phyloP scores from a whole-genome alignment of 2,113 vertebrate genomes.

The Ammospiza caudacuta region DNA sequence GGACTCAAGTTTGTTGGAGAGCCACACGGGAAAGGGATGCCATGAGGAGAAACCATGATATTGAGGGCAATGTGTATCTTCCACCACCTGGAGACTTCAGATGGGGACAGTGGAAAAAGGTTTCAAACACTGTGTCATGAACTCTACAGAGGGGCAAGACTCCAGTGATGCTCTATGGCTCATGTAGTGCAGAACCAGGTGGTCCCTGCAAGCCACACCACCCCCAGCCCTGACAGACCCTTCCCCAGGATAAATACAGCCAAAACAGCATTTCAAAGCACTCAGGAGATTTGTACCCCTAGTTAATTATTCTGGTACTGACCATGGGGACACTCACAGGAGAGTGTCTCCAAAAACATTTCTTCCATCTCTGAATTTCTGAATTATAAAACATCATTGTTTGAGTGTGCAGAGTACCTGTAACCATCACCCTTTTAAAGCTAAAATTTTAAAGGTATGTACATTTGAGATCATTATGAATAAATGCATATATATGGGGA shows the following conservation, averaged over 20 bases:
- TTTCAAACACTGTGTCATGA: accelerated
- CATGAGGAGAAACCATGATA: background rate
- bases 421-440: background rate
- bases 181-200: background rate
- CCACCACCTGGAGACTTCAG: background rate
- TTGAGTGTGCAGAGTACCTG: background rate
- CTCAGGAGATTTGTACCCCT: background rate
- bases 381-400: background rate
- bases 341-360: background rate
- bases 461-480: background rate
- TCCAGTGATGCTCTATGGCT: accelerated
- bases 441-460: background rate
- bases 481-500: background rate
- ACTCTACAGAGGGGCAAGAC: background rate
- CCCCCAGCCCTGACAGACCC: accelerated
- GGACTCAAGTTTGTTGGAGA: background rate
- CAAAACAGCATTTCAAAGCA: background rate
- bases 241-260: accelerated
- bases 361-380: background rate
- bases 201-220: background rate
- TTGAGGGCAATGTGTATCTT: accelerated
- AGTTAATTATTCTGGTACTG: background rate
- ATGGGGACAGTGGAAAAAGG: accelerated
- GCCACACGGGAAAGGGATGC: accelerated
- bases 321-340: accelerated